Evolutionary conservation across 2,888 invertebrate genomes (phyloP), one percentile per base, ranked within the genome.

Genomic region (Xestoiulus laeticollis): DNA sequence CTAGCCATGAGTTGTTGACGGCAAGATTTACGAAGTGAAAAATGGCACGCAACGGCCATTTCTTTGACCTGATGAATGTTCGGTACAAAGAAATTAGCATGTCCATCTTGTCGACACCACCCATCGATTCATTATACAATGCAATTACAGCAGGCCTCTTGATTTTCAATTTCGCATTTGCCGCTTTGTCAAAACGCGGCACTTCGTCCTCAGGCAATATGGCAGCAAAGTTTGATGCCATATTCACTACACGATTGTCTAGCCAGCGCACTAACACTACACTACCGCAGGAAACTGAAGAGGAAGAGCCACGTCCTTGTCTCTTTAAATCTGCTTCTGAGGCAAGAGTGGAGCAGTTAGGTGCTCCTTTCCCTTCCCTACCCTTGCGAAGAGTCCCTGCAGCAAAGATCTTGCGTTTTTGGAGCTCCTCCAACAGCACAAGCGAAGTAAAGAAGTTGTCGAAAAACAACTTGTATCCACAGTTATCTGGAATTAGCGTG

Each of bases 51-150:
- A 89, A 85, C 84, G 89, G 89, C 90, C 89, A 89, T 85, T 90
- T 90, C 88, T 82, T 88, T 10, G 89, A 89, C 68, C 88, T 85
- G 59, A 89, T 90, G 26, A 87, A 89, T 78, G 89, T 90, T 86
- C 89, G 87, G 85, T 90, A 90, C 43, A 90, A 26, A 30, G 86
- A 33, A n/a, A 89, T 87, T 22, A 89, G 68, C 38, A 87, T 88
- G 85, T 90, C 90, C 5, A 88, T 84, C 85, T 89, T 89, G 87
- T 91, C 90, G 8, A 91, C 90, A 68, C 91, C 90, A 22, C 90
- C 90, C 90, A 90, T 91, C 68, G 89, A 87, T 88, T 89, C 88
- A 89, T 91, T 91, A 87, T 90, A 90, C 30, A 89, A 84, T 88
- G 87, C 87, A n/a, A 91, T 88, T 84, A 90, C 88, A 86, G 89